These are phyloP conservation scores for Hyperoplus lanceolatus DNA, from an alignment of 2,797 vertebrate genomes.

Conservation along the genomic window DNA sequence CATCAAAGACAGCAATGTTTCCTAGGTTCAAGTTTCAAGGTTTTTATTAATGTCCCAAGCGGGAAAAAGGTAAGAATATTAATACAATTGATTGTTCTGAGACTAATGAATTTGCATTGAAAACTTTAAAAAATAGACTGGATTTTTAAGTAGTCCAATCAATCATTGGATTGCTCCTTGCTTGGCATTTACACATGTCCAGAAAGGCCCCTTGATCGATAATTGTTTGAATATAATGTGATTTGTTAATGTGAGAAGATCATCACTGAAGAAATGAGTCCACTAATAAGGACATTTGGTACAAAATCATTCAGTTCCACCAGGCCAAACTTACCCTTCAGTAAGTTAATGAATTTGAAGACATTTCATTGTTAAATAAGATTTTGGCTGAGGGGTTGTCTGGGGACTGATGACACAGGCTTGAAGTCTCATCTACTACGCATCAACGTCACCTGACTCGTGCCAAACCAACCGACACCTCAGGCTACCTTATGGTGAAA, in stretches of 20 bases:
- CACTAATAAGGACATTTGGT: background rate
- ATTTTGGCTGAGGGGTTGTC: background rate
- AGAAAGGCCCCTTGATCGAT: background rate
- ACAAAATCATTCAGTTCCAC: background rate
- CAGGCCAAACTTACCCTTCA: background rate
- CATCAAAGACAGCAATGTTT: too few species aligned
- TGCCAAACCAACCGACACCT: background rate
- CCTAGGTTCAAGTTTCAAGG: too few species aligned
- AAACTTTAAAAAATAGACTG: background rate
- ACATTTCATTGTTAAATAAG: background rate
- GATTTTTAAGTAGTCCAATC: background rate
- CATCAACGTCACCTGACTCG: background rate
- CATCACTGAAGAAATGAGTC: background rate
- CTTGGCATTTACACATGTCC: background rate
- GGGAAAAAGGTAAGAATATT: background rate
- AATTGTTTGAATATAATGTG: background rate
- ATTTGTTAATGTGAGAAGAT: background rate
- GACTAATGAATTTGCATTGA: background rate
- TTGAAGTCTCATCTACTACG: background rate
- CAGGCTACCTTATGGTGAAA: background rate
- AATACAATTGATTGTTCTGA: background rate
- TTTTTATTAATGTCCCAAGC: too few species aligned
- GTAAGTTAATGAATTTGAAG: background rate
- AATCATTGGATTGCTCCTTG: background rate
- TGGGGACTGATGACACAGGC: background rate